phyloP scores from a whole-genome alignment of 2,113 vertebrate species.

The Falco punctatus region DNA sequence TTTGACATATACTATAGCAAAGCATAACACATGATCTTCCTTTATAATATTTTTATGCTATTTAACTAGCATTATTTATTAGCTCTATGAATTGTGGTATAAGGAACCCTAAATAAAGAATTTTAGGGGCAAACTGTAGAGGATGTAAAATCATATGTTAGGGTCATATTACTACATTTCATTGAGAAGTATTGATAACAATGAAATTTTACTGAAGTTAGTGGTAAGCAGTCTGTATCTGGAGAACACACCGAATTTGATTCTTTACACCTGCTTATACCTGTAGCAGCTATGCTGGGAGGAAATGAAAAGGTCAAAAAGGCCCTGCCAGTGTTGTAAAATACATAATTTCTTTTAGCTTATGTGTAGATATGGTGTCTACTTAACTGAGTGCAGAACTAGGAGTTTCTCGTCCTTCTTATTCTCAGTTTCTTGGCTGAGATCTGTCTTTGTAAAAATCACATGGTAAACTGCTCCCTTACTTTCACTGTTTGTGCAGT shows the following conservation, averaged over 20 bases:
- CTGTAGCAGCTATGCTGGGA: not conserved
- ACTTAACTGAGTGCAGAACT: not conserved
- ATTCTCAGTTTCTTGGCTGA: not conserved
- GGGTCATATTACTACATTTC: not conserved
- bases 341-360: not conserved
- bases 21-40: not conserved
- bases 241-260: not conserved
- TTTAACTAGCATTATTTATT: not conserved
- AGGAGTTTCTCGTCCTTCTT: not conserved
- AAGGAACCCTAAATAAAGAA: not conserved
- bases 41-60: not conserved
- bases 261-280: not conserved
- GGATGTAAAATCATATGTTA: not conserved
- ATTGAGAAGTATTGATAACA: not conserved
- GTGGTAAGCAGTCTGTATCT: not conserved
- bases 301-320: not conserved
- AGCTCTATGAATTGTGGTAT: not conserved
- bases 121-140: not conserved
- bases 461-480: not conserved
- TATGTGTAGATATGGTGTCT: not conserved
- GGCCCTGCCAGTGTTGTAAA: not conserved
- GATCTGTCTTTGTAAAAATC: not conserved
- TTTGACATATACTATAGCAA: not conserved
- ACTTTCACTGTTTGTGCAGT: fast-evolving
- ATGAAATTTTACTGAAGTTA: not conserved